Base-by-base conservation (phyloP, 1,140 invertebrate species). In the Rhyacophila brunnea region DNA sequence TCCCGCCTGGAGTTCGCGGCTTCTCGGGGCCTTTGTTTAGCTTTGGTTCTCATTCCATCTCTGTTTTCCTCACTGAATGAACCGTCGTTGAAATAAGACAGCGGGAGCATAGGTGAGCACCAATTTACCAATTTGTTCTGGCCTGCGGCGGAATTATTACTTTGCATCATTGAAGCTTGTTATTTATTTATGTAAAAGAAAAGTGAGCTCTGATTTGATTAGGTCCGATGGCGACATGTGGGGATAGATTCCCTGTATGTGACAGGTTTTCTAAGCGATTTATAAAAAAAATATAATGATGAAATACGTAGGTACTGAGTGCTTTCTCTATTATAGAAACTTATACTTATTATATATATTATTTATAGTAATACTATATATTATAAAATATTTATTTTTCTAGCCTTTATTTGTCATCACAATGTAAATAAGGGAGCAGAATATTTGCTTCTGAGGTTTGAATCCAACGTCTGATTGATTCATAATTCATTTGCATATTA, bases 11-110 rank as follows among this genome's bases (percentile, higher is more conserved):
- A 40, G 47, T 52, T 60, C 50, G 42, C 60, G 47, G 57, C 62
- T 56, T 59, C 62, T 56, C 57, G 34, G 17, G 51, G 62, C 62
- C 60, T 64, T 63, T 64, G 52, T 64, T 64, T 64, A 57, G 52
- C 52, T 42, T 34, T 47, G 13, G 32, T n/a, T 40, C 38, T 35
- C 6, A 10, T 38, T 48, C 1, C 18, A 10, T 47, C 36, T 48
- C 45, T 14, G n/a, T 57, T 35, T 13, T 10, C 11, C 45, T n/a
- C 18, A 49, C 9, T 19, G 34, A 18, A 7, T 13, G 17, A 6
- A 18, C 46, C 4, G 4, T 5, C 9, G 9, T 28, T 28, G 9
- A 50, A 18, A 40, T 10, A 36, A 58, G 36, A 48, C 6, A n/a
- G 15, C 18, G n/a, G 15, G 34, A 5, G 17, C 13, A 23, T 55